These are phyloP conservation scores for Scaptomyza flava DNA, from an alignment of 2,888 invertebrate species.

Conservation along the genomic window DNA sequence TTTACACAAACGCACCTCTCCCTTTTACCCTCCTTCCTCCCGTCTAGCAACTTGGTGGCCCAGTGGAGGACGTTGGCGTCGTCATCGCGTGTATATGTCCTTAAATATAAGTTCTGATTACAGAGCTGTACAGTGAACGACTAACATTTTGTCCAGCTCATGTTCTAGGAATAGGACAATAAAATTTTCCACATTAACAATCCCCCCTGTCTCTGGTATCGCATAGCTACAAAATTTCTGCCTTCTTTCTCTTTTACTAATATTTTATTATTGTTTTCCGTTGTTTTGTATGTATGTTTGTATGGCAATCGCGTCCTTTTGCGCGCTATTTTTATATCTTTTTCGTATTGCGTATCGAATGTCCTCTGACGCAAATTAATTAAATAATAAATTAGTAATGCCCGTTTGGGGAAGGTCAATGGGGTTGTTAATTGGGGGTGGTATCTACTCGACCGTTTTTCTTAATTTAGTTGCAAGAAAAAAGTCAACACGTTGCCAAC, in stretches of 20 bases:
- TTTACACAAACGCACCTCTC: no score
- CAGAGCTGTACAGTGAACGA: conserved; percentile 14
- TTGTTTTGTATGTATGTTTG: not conserved
- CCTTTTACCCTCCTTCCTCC: not conserved
- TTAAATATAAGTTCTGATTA: conserved; percentile 70
- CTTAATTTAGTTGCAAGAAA: not conserved
- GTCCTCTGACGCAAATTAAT: conserved; percentile 77
- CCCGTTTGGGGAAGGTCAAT: not conserved
- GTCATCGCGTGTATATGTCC: conserved; percentile 63
- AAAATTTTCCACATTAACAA: no score
- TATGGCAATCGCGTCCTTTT: not conserved
- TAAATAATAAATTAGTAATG: conserved; percentile 63
- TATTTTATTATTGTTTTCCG: conserved; percentile 4
- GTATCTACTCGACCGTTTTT: not conserved
- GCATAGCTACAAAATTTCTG: conserved; percentile 30
- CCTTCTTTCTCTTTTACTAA: not conserved
- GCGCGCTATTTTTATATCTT: conserved; percentile 53
- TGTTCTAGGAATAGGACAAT: not conserved
- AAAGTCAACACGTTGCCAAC: not conserved
- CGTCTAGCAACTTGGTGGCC: not conserved
- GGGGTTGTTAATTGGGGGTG: not conserved
- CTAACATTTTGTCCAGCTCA: conserved; percentile 35
- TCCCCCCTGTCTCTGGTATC: conserved; percentile 2
- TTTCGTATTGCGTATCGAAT: conserved; percentile 63
- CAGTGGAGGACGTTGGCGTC: conserved; percentile 47